Percentiles rank a stretch among this genome's conserved stretches.
These are phyloP conservation scores for Fundulus diaphanus DNA, from an alignment of 2,797 vertebrate genomes.

Conservation along the genomic window DNA sequence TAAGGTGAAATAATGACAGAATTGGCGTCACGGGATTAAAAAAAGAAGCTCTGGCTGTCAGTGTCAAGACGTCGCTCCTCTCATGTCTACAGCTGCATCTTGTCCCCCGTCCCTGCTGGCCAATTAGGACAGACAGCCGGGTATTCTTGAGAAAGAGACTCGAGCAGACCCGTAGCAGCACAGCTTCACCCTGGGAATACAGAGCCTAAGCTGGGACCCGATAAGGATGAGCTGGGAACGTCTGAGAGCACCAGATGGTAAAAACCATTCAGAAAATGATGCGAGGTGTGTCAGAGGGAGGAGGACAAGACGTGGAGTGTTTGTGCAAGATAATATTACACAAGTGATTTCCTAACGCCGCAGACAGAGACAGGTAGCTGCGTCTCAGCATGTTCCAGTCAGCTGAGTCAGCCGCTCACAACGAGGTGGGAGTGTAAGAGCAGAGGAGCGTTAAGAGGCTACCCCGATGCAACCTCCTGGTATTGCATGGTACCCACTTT, in stretches of 20 bases:
- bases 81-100: constrained; percentile 43
- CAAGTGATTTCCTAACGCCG: constrained; percentile 40
- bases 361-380: constrained; percentile 32
- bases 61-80: background rate
- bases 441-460: no score
- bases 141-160: constrained; percentile 40
- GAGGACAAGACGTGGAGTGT: background rate
- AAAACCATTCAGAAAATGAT: background rate
- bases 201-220: background rate
- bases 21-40: background rate
- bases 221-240: constrained; percentile 19
- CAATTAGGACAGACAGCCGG: constrained; percentile 57
- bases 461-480: background rate
- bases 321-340: constrained; percentile 36
- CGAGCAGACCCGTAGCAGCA: constrained; percentile 29
- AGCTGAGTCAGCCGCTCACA: background rate
- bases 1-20: background rate
- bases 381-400: constrained; percentile 36
- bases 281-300: background rate
- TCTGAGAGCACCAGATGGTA: background rate
- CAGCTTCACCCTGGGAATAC: constrained; percentile 38
- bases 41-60: background rate
- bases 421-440: no score
- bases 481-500: no score
- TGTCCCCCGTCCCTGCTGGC: constrained; percentile 49